A percentile compares a stretch with the other conserved stretches of the same genome.
Conservation (phyloP, 23 tunicate species). For the Ascidia mentula region DNA sequence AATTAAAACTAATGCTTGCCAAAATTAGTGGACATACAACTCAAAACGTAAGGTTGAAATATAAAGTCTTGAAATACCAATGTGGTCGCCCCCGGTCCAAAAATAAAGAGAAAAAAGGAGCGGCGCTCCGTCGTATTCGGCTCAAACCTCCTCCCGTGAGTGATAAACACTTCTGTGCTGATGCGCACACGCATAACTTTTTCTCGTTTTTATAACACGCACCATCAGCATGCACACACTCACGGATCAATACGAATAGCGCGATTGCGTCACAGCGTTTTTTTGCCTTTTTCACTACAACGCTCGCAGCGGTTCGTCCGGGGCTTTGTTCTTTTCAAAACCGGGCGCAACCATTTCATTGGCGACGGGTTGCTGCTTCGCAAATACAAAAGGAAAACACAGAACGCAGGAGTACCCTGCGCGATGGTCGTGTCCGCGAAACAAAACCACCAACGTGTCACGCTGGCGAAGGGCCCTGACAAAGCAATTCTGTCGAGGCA, state of each 20-base stretch:
- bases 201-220: background rate
- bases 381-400: background rate
- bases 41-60: background rate
- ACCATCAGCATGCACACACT: background rate
- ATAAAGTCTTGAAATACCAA: conserved; percentile 3
- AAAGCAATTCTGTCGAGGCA: background rate
- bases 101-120: conserved; percentile 6
- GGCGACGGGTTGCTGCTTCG: background rate
- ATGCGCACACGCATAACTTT: background rate
- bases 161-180: background rate
- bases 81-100: background rate
- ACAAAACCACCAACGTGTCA: conserved; percentile 11
- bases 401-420: background rate
- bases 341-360: background rate
- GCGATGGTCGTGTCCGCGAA: background rate
- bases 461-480: conserved; percentile 3
- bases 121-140: background rate
- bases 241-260: conserved; percentile 6
- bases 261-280: conserved; percentile 5
- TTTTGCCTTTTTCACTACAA: conserved; percentile 9
- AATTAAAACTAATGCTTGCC: background rate
- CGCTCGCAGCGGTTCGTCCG: conserved; percentile 1
- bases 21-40: conserved; percentile 1
- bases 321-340: conserved; percentile 6
- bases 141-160: background rate